phyloP scores from a whole-genome alignment of 2,113 vertebrate genomes.

The Nestor notabilis region DNA sequence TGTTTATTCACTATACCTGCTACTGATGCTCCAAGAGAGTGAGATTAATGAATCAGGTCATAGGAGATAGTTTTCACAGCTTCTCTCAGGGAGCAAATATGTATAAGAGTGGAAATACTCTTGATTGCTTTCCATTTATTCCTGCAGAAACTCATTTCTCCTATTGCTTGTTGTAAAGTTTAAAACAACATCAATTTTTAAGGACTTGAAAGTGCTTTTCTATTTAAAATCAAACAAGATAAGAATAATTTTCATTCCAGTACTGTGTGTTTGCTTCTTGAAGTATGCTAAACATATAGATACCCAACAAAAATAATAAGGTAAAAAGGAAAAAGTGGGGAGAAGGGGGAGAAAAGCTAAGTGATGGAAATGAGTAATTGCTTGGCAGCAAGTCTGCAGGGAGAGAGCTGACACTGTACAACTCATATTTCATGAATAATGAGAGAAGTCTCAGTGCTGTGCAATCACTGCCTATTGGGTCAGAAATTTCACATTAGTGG shows the following conservation, averaged over 20 bases:
- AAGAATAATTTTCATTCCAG: conserved; percentile 76
- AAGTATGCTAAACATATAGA: conserved; percentile 73
- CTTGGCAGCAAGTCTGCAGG: conserved; percentile 70
- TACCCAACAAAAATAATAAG: conserved; percentile 65
- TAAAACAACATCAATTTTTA: conserved; percentile 76
- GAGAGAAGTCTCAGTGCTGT: conserved; percentile 71
- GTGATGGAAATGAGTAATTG: conserved; percentile 79
- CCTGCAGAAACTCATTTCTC: conserved; percentile 24
- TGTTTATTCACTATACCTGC: neutral
- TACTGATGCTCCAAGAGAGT: neutral
- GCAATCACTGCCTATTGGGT: conserved; percentile 80
- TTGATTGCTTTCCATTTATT: conserved; percentile 63
- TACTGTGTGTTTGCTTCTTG: conserved; percentile 50
- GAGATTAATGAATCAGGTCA: conserved; percentile 38
- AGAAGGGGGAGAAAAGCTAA: conserved; percentile 13
- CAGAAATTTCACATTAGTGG: conserved; percentile 83
- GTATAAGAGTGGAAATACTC: conserved; percentile 23
- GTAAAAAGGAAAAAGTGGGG: neutral
- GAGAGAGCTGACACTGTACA: conserved; percentile 65
- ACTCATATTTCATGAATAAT: conserved; percentile 82
- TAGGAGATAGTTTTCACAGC: neutral
- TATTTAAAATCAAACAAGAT: conserved; percentile 76
- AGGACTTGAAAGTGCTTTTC: conserved; percentile 72
- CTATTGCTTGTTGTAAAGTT: conserved; percentile 63
- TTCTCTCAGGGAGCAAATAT: conserved; percentile 3